phyloP scores from a whole-genome alignment of 2,113 vertebrate genomes.

The Manacus vitellinus region DNA sequence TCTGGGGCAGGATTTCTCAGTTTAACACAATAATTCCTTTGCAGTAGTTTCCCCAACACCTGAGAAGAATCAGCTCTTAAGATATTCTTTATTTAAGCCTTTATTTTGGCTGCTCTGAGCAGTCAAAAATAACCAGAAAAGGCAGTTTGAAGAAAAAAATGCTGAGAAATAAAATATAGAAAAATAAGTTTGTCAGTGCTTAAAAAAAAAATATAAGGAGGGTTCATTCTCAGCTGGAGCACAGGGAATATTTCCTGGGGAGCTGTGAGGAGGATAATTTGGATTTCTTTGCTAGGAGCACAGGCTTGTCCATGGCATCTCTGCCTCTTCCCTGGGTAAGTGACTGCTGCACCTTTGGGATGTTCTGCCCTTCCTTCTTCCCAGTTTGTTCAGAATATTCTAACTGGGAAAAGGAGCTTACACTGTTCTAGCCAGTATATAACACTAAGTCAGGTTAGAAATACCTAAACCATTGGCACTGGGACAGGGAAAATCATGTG shows the following conservation, averaged over 20 bases:
- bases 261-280: not conserved
- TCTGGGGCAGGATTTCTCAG: not conserved
- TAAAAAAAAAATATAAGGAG: not conserved
- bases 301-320: not conserved
- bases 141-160: not conserved
- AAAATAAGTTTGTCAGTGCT: not conserved
- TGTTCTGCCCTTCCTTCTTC: not conserved
- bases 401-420: not conserved
- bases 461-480: not conserved
- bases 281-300: not conserved
- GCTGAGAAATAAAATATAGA: not conserved
- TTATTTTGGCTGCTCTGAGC: not conserved
- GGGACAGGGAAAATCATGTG: not conserved
- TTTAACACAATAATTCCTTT: not conserved
- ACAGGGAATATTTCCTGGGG: not conserved
- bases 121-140: not conserved
- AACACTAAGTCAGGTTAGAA: not conserved
- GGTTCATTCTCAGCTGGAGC: not conserved
- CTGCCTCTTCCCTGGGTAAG: not conserved
- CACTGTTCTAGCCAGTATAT: fast-evolving
- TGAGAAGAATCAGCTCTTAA: not conserved
- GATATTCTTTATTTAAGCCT: not conserved
- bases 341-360: not conserved
- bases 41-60: not conserved
- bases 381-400: not conserved